Percentiles rank a stretch among this genome's conserved stretches.
Conservation (phyloP, 2,113 vertebrate genomes). For the Grammomys surdaster region DNA sequence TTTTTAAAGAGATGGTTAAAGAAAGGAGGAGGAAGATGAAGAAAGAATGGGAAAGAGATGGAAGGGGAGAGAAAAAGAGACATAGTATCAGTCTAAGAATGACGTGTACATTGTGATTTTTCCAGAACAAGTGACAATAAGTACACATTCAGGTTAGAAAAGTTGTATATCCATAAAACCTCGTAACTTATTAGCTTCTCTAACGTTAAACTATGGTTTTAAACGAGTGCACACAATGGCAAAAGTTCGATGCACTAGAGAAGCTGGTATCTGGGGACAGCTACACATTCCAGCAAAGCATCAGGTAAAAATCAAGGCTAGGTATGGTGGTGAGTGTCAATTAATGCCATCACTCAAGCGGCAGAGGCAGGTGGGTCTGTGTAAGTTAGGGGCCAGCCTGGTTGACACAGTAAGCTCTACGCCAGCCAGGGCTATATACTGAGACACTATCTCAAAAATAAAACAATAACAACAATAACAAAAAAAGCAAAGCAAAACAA, state of each 20-base stretch:
- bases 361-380: not conserved
- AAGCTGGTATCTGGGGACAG: not conserved
- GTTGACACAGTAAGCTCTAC: not conserved
- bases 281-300: not conserved
- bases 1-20: not conserved
- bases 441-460: not conserved
- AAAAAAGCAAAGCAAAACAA: not conserved
- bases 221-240: not conserved
- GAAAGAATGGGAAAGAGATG: not conserved
- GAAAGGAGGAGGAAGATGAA: not conserved
- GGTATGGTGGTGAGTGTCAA: too few relatives aligned
- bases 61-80: not conserved
- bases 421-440: not conserved
- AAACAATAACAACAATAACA: not conserved
- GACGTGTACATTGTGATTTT: not conserved
- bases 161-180: not conserved
- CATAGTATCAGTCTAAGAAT: not conserved
- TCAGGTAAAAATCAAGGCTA: not conserved
- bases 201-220: not conserved
- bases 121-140: not conserved
- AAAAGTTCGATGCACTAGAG: not conserved
- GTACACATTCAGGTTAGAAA: slow-evolving; percentile 6
- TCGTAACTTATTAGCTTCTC: not conserved
- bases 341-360: not conserved
- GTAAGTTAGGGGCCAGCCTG: not conserved